Evolutionary conservation across 2,888 invertebrate species (phyloP), one percentile per base, ranked within the genome.

Genomic region (Pheosia tremula): DNA sequence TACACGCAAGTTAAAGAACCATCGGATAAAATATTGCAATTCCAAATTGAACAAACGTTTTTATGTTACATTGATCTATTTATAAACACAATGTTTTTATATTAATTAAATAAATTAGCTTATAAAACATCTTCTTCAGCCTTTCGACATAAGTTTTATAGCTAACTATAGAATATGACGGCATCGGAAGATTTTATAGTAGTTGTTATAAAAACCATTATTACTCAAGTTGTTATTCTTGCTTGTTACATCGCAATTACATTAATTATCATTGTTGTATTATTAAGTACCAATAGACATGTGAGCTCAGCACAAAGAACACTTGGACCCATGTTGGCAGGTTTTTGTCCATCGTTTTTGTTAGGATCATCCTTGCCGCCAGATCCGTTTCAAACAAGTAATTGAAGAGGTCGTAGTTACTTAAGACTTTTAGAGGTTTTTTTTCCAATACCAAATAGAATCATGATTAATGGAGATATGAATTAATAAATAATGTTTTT

Each of bases 341-440:
- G 67, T 63, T 60, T 59, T 70, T 52, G 39, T 4, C 0, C 5
- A 3, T 58, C 56, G 11, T 68, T 65, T 72, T 72, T 68, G 50
- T 60, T 24, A 43, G 13, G 43, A 9, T 62, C 64, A 65, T 64
- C 60, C 9, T 38, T 53, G 47, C 57, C 45, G 50, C 59, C 55
- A 55, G 39, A 39, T 55, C 13, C 55, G 39, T 39, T 39, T 55
- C 50, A 50, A 24, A 24, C 53, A 36, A 37, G 11, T 53, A 53
- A 53, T 38, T 53, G 53, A 37, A 53, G 53, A 37, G 53, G 53
- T 24, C 9, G 10, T 7, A 41, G 41, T 24, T 41, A 41, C 47
- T 9, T 4, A 45, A 47, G 45, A 11, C 8, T 47, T 10, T 43
- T 3, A 8, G 43, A 43, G 43, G 0, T 43, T 43, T 43, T 43